Evolutionary conservation across 1,140 invertebrate species (phyloP).

Genomic region (Macrosteles quadrilineatus): DNA sequence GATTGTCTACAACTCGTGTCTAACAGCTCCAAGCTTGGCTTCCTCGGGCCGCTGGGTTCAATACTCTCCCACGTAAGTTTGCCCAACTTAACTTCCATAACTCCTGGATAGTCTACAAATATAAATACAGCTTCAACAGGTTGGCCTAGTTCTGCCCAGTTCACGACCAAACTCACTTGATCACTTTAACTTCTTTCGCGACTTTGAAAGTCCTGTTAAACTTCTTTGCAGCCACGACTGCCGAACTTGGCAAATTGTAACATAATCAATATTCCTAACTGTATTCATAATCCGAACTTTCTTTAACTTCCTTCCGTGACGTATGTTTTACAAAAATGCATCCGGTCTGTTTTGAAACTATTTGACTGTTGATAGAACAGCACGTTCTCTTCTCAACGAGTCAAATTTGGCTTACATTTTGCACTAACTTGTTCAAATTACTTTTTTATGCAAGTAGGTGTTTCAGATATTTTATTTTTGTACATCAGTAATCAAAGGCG

Average conservation of each 20-base stretch:
- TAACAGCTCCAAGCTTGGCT: no score
- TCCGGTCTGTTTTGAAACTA: no score
- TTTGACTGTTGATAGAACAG: no score
- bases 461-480: no score
- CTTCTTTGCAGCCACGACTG: constrained; percentile 2
- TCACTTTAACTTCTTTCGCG: constrained; percentile 10
- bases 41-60: background rate
- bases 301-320: no score
- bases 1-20: no score
- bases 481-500: no score
- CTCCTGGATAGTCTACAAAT: background rate
- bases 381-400: no score
- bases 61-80: background rate
- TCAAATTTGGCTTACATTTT: no score
- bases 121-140: constrained; percentile 16
- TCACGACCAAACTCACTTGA: constrained; percentile 5
- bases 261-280: constrained; percentile 6
- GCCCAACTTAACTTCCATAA: background rate
- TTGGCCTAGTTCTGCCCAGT: background rate
- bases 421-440: no score
- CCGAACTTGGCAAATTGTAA: background rate
- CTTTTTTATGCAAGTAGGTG: no score
- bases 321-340: no score
- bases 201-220: constrained; percentile 14
- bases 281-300: constrained; percentile 12